These are phyloP conservation scores for Andrena flavipes DNA, from an alignment of 2,888 invertebrate genomes.

Conservation along the genomic window DNA sequence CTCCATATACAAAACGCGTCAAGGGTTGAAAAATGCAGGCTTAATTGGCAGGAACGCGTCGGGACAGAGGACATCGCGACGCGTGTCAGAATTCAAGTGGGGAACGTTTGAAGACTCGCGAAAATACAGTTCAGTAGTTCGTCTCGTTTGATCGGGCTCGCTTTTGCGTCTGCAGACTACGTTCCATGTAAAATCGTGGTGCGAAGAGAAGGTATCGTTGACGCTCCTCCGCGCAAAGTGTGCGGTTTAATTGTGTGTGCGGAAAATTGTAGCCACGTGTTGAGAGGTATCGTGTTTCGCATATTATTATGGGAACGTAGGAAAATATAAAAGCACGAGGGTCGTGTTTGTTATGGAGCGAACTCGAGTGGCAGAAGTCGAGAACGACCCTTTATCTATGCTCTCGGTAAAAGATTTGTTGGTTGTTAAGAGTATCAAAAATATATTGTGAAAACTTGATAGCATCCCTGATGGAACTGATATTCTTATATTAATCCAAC, in stretches of 20 bases:
- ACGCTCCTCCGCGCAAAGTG: background rate
- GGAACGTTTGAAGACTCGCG: conserved; percentile 10
- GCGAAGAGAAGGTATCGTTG: conserved; percentile 9
- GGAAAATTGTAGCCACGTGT: background rate
- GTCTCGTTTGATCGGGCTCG: background rate
- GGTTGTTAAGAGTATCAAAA: background rate
- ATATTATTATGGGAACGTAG: background rate
- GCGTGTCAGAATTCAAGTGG: too few relatives aligned
- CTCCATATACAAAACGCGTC: background rate
- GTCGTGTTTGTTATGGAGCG: conserved; percentile 9
- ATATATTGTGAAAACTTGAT: too few relatives aligned
- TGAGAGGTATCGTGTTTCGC: too few relatives aligned
- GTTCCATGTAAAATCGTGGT: background rate
- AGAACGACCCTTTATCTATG: background rate
- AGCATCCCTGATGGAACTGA: too few relatives aligned
- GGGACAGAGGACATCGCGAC: background rate
- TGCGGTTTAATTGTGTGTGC: conserved; percentile 21
- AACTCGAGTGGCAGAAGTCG: background rate
- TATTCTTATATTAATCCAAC: too few relatives aligned
- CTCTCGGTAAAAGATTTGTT: conserved; percentile 26
- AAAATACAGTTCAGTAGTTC: background rate
- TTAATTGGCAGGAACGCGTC: conserved; percentile 15
- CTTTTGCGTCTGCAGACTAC: background rate
- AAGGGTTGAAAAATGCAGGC: background rate
- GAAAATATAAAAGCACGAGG: background rate